Base-by-base conservation (phyloP, 2,888 invertebrate species). In the Lasioglossum morio region DNA sequence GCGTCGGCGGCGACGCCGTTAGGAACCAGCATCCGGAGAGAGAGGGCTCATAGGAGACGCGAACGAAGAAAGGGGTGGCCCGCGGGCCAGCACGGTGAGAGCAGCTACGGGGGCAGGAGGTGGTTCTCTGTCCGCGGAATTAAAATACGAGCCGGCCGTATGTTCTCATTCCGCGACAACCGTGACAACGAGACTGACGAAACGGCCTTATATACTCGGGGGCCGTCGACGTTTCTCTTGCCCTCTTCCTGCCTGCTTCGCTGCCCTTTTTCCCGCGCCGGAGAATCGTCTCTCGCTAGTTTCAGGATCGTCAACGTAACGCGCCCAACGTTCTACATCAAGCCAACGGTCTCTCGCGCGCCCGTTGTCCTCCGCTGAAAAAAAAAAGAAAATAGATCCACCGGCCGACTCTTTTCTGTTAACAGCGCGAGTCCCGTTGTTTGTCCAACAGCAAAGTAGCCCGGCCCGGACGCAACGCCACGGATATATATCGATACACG, bases 61-160 rank as follows among this genome's bases (percentile, higher is more conserved):
- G 89, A 92, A 93, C 53, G 92, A 93, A 93, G 90, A 89, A 90
- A 88, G 92, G 92, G 92, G 87, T 85, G 90, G 82, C 83, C 88
- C 86, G 87, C 84, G 87, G 85, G 85, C 88, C 84, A 82, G 43
- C 53, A 53, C 53, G 23, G 53, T 1, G 53, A 53, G 53, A 53
- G 53, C 53, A 53, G 84, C 86, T 86, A 84, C 4, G 81, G 79
- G 80, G 63, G 90, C 84, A 90, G 91, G 84, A 90, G 91, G 90
- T 89, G 91, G 91, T 89, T 92, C 82, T 94, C 82, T 94, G 94
- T 94, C 93, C 92, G 92, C 92, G 91, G 94, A 95, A 95, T 95
- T 95, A 95, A 95, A 95, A 95, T 95, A 95, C 94, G 93, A 94
- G 93, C 93, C 85, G 93, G 94, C 91, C 94, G 94, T 95, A 93